Percentiles rank a stretch among this genome's conserved stretches.
Evolutionary conservation across 2,888 invertebrate genomes (phyloP).

Genomic region (Rhamnusium bicolor): DNA sequence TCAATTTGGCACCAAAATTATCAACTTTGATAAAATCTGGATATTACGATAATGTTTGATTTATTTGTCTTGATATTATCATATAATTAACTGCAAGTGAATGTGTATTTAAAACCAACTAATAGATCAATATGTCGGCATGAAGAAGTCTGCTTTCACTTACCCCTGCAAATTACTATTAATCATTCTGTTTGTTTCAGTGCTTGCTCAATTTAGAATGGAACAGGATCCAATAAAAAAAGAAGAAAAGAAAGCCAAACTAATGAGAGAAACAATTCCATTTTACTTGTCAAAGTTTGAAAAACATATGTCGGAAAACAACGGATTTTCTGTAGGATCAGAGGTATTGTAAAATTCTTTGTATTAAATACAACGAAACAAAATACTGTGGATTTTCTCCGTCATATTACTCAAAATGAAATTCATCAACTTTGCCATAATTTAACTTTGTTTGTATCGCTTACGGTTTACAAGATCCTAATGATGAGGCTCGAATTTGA

Average conservation of each 20-base stretch:
- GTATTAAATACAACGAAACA: too few species aligned
- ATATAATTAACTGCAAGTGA: too few species aligned
- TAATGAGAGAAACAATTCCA: slow-evolving; percentile 74
- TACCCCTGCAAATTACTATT: background rate
- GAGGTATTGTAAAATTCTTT: slow-evolving; percentile 69
- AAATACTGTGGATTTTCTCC: too few species aligned
- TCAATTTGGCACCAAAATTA: too few species aligned
- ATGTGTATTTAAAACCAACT: background rate
- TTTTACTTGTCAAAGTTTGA: slow-evolving; percentile 75
- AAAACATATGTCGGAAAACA: slow-evolving; percentile 73
- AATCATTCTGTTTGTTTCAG: slow-evolving; percentile 57
- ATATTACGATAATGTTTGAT: too few species aligned
- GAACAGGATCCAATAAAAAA: slow-evolving; percentile 74
- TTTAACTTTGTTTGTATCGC: too few species aligned
- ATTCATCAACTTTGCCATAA: too few species aligned
- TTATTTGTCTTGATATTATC: too few species aligned
- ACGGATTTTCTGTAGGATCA: slow-evolving; percentile 74
- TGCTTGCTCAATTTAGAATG: slow-evolving; percentile 71
- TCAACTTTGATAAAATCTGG: too few species aligned
- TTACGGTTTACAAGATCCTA: too few species aligned
- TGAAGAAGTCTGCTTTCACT: background rate
- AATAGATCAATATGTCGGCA: background rate
- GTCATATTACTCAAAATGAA: too few species aligned
- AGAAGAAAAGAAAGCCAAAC: slow-evolving; percentile 73
- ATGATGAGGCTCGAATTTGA: too few species aligned